Evolutionary conservation across 2,113 vertebrate genomes (phyloP).

Genomic region (Ramphastos sulfuratus): DNA sequence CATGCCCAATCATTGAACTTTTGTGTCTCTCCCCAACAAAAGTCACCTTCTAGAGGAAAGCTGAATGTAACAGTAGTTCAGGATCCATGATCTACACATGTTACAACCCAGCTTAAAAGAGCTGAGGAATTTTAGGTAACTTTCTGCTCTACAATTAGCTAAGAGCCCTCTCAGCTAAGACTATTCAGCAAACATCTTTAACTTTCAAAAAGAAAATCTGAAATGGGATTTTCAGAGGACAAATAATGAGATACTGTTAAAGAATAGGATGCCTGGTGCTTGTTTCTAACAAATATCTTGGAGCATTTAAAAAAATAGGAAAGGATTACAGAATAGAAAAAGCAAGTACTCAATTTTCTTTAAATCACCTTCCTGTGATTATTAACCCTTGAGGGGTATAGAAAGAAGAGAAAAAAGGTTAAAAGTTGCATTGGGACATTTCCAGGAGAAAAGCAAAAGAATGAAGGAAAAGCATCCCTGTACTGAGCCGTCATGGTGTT

Average conservation of each 20-base stretch:
- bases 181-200: background rate
- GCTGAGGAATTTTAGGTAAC: background rate
- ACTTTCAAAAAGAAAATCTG: background rate
- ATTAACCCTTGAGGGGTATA: background rate
- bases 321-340: background rate
- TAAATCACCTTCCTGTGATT: background rate
- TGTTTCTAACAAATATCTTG: background rate
- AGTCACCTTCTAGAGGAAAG: background rate
- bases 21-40: background rate
- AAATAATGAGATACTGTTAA: background rate
- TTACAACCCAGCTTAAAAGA: background rate
- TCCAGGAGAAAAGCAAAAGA: background rate
- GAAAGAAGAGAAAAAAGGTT: background rate
- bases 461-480: background rate
- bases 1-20: background rate
- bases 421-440: background rate
- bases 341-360: background rate
- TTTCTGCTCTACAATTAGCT: background rate
- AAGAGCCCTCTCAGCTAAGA: background rate
- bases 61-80: background rate
- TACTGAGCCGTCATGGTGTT: no score
- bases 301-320: background rate
- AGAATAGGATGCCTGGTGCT: background rate
- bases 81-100: accelerated
- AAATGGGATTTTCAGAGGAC: background rate